Percentiles rank a stretch among this genome's conserved stretches.
These are phyloP conservation scores for Leucopsar rothschildi DNA, from an alignment of 2,113 vertebrate species.

Conservation along the genomic window DNA sequence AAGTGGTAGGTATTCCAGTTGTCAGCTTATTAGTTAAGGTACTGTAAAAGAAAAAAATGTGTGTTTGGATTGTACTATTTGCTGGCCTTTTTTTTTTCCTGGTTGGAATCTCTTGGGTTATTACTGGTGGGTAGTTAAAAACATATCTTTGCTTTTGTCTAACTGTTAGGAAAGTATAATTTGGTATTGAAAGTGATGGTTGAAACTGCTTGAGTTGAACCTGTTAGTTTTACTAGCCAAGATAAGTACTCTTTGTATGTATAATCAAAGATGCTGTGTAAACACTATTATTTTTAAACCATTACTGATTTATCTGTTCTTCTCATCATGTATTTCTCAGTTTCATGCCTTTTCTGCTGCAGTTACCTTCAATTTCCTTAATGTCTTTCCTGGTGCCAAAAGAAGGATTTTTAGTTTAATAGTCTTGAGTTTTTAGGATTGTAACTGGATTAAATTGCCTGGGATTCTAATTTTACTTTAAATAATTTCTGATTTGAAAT, in stretches of 20 bases:
- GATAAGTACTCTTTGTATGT: not conserved
- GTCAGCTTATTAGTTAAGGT: constrained; percentile 16
- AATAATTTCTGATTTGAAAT: not conserved
- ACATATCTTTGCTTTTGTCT: not conserved
- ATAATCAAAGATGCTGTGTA: not conserved
- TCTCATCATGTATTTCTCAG: not conserved
- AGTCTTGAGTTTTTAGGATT: not conserved
- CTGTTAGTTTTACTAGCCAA: not conserved
- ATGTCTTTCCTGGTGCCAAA: not conserved
- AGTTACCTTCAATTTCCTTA: not conserved
- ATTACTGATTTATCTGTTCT: not conserved
- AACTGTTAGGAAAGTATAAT: not conserved
- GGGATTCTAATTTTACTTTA: not conserved
- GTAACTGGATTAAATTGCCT: not conserved
- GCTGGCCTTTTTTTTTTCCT: not conserved
- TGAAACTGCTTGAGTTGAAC: not conserved
- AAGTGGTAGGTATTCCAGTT: constrained; percentile 77
- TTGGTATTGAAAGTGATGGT: not conserved
- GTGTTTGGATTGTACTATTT: not conserved
- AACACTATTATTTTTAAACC: not conserved
- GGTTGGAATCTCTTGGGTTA: not conserved
- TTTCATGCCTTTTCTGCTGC: not conserved
- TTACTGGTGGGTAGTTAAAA: not conserved
- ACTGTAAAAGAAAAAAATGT: not conserved
- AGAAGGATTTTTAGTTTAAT: not conserved